Evolutionary conservation across 1,140 invertebrate genomes (phyloP).

Genomic region (Tetranychus cinnabarinus): DNA sequence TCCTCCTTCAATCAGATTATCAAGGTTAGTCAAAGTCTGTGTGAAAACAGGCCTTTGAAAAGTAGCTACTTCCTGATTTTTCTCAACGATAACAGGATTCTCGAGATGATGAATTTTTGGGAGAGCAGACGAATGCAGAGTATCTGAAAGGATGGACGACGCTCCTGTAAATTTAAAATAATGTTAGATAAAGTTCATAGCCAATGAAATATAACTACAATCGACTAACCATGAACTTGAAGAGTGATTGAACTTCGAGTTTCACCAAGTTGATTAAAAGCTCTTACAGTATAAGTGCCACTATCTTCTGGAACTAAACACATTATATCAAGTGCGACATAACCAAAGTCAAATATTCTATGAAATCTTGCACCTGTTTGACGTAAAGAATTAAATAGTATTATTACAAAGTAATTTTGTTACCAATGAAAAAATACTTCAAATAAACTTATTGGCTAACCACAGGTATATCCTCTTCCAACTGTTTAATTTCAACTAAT

Average conservation of each 20-base stretch:
- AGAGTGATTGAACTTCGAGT: slow-evolving; percentile 61
- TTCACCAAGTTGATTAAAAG: slow-evolving; percentile 24
- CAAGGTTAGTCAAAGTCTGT: slow-evolving; percentile 51
- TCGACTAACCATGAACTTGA: slow-evolving; percentile 27
- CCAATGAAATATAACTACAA: slow-evolving; percentile 44
- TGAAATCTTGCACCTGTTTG: slow-evolving; percentile 34
- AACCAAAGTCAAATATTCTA: slow-evolving; percentile 37
- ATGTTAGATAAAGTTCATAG: slow-evolving; percentile 36
- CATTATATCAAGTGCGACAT: slow-evolving; percentile 29
- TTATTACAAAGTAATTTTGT: too few species aligned
- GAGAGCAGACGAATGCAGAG: slow-evolving; percentile 17
- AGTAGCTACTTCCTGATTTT: slow-evolving; percentile 30
- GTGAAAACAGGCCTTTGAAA: slow-evolving; percentile 26
- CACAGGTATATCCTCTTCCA: slow-evolving; percentile 84
- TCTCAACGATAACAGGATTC: slow-evolving; percentile 26
- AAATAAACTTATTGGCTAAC: slow-evolving; percentile 83
- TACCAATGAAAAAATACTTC: slow-evolving; percentile 64
- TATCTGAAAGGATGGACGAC: slow-evolving; percentile 14
- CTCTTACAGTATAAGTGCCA: slow-evolving; percentile 26
- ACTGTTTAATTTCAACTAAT: slow-evolving; percentile 66
- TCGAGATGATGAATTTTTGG: slow-evolving; percentile 63
- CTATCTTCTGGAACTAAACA: slow-evolving; percentile 25
- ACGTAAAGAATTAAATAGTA: slow-evolving; percentile 53
- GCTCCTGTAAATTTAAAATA: slow-evolving; percentile 74
- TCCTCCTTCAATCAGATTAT: slow-evolving; percentile 52